Percentiles rank a stretch among this genome's conserved stretches.
Evolutionary conservation across 2,797 vertebrate species (phyloP).

Genomic region (Graptemys geographica): DNA sequence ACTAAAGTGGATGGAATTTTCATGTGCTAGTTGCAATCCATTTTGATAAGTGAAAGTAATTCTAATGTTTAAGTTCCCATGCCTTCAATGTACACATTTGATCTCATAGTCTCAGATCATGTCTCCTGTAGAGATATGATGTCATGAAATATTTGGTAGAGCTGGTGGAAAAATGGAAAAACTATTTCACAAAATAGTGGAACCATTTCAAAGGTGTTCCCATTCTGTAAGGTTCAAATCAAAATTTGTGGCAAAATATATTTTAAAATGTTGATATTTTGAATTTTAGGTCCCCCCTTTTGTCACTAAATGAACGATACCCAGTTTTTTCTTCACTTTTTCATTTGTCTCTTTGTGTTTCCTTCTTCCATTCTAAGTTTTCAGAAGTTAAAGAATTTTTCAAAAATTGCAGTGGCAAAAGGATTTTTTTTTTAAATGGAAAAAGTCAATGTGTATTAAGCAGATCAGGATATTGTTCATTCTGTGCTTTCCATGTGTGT

Average conservation of each 20-base stretch:
- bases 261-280: not conserved
- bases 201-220: not conserved
- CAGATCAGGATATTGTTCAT: not conserved
- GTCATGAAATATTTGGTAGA: not conserved
- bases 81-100: not conserved
- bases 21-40: not conserved
- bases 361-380: not conserved
- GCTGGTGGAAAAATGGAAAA: not conserved
- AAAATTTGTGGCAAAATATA: not conserved
- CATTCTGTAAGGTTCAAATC: not conserved
- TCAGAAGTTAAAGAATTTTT: not conserved
- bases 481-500: not conserved
- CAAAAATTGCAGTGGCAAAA: not conserved
- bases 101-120: not conserved
- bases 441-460: not conserved
- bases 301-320: not conserved
- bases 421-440: not conserved
- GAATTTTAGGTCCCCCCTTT: not conserved
- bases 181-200: not conserved
- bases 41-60: not conserved
- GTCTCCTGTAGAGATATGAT: not conserved
- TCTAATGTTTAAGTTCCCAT: not conserved
- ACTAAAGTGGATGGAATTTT: not conserved
- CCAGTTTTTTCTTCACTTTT: not conserved
- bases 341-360: not conserved